Evolutionary conservation across 2,113 vertebrate species (phyloP).

Genomic region (Myotis brandtii): DNA sequence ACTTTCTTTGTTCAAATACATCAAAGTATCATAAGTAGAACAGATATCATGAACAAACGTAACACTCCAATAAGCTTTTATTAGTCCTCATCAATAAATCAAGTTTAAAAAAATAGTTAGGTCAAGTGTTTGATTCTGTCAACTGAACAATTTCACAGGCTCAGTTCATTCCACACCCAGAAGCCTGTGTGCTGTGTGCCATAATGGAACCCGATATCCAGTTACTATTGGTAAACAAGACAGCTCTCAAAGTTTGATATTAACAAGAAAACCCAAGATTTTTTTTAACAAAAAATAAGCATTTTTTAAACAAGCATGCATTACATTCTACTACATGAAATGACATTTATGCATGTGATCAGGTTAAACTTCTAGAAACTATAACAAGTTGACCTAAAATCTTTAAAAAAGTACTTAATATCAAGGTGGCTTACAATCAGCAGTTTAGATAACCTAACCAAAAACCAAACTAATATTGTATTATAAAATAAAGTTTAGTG

Average conservation of each 20-base stretch:
- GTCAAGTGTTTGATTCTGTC: conserved; percentile 11
- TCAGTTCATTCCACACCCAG: not conserved
- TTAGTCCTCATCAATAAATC: conserved; percentile 54
- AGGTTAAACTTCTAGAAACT: conserved; percentile 48
- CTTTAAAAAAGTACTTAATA: conserved; percentile 45
- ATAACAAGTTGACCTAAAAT: conserved; percentile 67
- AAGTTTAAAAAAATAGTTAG: not conserved
- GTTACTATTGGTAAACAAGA: conserved; percentile 32
- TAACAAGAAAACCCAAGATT: conserved; percentile 16
- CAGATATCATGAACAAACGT: conserved; percentile 55
- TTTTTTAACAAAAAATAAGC: conserved; percentile 42
- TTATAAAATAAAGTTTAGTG: conserved; percentile 15
- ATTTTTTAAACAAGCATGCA: conserved; percentile 58
- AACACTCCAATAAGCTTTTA: conserved; percentile 47
- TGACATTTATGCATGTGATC: conserved; percentile 48
- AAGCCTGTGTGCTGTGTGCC: not conserved
- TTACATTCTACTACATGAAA: conserved; percentile 18
- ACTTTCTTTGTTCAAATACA: conserved; percentile 48
- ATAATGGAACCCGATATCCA: conserved; percentile 46
- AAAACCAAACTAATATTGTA: conserved; percentile 34
- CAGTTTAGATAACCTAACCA: conserved; percentile 44
- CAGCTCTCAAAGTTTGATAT: conserved; percentile 23
- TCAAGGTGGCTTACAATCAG: conserved; percentile 40
- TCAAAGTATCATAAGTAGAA: conserved; percentile 53
- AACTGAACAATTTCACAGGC: conserved; percentile 26